Conservation (phyloP, 2,113 vertebrate genomes). For the Triplophysa tibetana region DNA sequence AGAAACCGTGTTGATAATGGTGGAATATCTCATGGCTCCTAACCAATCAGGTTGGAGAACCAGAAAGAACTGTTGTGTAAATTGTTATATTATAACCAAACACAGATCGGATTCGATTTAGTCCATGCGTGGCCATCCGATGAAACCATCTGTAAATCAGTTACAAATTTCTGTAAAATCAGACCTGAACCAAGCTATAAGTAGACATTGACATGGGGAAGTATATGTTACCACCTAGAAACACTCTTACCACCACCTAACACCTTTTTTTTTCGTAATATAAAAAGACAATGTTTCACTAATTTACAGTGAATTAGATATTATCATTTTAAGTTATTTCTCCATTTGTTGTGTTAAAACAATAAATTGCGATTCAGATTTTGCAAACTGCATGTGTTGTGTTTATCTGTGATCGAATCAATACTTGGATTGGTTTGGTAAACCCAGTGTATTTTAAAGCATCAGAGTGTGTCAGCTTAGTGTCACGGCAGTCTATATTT, state of each 20-base stretch:
- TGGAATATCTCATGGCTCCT: too few species aligned
- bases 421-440: constrained; percentile 21
- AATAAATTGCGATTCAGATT: constrained; percentile 3
- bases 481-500: constrained; percentile 40
- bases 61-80: too few species aligned
- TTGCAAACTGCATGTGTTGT: not conserved
- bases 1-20: too few species aligned
- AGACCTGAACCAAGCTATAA: too few species aligned
- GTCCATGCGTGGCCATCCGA: too few species aligned
- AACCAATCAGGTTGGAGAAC: too few species aligned
- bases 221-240: not conserved
- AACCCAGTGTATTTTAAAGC: constrained; percentile 31
- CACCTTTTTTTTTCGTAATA: not conserved
- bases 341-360: not conserved
- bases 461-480: constrained; percentile 29
- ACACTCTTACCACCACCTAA: not conserved
- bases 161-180: too few species aligned
- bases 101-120: too few species aligned
- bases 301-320: not conserved
- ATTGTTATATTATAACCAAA: too few species aligned
- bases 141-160: too few species aligned
- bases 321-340: constrained; percentile 5
- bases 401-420: constrained; percentile 36
- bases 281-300: not conserved
- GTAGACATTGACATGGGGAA: not conserved